These are phyloP conservation scores for Daphoenositta chrysoptera DNA, from an alignment of 2,113 vertebrate species.

Conservation along the genomic window DNA sequence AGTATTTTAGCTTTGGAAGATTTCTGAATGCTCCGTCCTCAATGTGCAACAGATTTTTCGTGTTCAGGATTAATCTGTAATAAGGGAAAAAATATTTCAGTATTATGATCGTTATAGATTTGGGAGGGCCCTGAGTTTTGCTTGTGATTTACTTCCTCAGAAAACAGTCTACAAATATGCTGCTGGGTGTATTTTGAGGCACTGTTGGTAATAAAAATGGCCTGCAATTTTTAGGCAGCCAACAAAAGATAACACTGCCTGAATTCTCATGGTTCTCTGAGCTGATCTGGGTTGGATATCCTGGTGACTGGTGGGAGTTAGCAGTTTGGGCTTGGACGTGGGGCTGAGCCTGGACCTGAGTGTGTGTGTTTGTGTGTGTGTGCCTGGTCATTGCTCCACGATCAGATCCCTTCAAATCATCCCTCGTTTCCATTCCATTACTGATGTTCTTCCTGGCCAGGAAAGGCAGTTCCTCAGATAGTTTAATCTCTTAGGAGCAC, in stretches of 20 bases:
- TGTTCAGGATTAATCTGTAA: conserved; percentile 84
- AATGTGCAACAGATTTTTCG: conserved; percentile 81
- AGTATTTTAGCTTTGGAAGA: conserved; percentile 83
- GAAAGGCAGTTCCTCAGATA: background rate
- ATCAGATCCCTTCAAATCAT: background rate
- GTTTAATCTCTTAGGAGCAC: background rate
- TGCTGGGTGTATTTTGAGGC: background rate
- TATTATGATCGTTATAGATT: background rate
- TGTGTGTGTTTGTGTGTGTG: rapidly evolving
- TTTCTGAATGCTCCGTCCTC: conserved; percentile 85
- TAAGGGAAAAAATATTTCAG: background rate
- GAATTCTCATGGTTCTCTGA: background rate
- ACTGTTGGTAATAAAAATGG: background rate
- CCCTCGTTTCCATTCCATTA: rapidly evolving
- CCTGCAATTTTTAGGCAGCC: background rate
- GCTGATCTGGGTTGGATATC: background rate
- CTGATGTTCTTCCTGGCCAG: background rate
- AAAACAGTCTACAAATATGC: background rate
- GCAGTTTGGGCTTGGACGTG: background rate
- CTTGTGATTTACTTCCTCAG: background rate
- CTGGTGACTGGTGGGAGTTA: background rate
- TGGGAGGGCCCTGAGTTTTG: background rate
- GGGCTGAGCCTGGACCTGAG: background rate
- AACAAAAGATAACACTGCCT: background rate
- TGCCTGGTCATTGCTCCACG: background rate